phyloP scores from a whole-genome alignment of 2,888 invertebrate species.

The Leucophora obtusa region DNA sequence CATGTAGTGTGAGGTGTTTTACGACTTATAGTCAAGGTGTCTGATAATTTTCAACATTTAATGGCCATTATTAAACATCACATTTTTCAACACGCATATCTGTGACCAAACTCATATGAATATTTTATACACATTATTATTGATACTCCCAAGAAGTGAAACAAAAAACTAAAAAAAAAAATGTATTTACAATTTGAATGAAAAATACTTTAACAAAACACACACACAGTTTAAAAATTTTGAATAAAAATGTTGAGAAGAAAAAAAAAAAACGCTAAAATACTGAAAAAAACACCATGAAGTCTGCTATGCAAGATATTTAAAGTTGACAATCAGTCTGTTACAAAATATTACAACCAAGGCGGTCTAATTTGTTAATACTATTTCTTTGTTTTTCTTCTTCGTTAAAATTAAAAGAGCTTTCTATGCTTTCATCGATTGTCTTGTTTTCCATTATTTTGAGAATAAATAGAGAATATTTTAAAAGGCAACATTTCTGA shows the following conservation, averaged over 20 bases:
- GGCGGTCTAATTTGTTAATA: slow-evolving; percentile 60
- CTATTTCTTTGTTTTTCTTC: not conserved
- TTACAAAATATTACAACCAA: slow-evolving; percentile 32
- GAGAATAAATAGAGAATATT: slow-evolving; percentile 31
- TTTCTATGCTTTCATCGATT: slow-evolving; percentile 58
- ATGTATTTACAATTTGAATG: slow-evolving; percentile 22
- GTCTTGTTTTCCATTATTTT: slow-evolving; percentile 46
- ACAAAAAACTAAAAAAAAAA: slow-evolving; percentile 3
- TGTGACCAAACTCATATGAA: slow-evolving; percentile 53
- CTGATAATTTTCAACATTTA: slow-evolving; percentile 76
- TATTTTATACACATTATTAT: slow-evolving; percentile 57
- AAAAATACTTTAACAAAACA: not conserved
- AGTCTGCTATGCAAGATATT: slow-evolving; percentile 30
- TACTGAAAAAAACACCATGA: slow-evolving; percentile 39
- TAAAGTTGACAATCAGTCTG: slow-evolving; percentile 60
- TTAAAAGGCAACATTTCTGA: not conserved
- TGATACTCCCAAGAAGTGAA: slow-evolving; percentile 54
- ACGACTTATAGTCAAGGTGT: slow-evolving; percentile 71
- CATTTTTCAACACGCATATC: slow-evolving; percentile 76
- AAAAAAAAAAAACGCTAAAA: not conserved
- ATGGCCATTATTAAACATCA: slow-evolving; percentile 77
- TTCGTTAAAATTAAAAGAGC: slow-evolving; percentile 23
- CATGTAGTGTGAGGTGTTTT: slow-evolving; percentile 73
- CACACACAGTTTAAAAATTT: not conserved
- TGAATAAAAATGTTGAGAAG: not conserved